Percentiles rank a stretch among this genome's conserved stretches.
Conservation (phyloP, 2,113 vertebrate genomes). For the Oophaga pumilio region DNA sequence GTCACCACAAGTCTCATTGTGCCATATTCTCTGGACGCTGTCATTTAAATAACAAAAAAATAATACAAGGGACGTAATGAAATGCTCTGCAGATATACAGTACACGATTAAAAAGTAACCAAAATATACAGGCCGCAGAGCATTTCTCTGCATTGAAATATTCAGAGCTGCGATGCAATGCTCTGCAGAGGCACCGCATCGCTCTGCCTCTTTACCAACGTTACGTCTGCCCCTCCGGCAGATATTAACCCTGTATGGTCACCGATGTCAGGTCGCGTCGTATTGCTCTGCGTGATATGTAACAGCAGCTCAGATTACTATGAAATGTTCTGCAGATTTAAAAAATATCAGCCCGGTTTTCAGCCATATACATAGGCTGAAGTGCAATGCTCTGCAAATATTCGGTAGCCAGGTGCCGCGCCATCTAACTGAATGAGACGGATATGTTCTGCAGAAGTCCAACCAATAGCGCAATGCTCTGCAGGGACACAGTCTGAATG, state of each 20-base stretch:
- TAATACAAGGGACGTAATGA: not conserved
- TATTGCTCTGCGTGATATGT: no score
- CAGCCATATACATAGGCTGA: not conserved
- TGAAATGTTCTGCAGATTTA: not conserved
- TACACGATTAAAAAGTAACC: not conserved
- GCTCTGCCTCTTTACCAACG: not conserved
- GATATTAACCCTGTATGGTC: no score
- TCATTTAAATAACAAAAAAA: not conserved
- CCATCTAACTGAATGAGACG: not conserved
- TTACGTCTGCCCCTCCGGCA: not conserved
- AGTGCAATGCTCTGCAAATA: not conserved
- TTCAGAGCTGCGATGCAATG: not conserved
- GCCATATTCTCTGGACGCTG: not conserved
- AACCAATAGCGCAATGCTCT: not conserved
- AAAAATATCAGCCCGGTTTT: not conserved
- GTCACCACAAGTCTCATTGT: not conserved
- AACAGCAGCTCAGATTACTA: no score
- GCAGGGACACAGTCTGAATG: not conserved
- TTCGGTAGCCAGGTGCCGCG: not conserved
- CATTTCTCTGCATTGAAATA: not conserved
- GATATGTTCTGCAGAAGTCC: not conserved
- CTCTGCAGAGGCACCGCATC: not conserved
- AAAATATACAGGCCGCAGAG: constrained; percentile 12
- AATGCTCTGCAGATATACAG: constrained; percentile 23
- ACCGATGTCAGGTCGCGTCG: no score